Base-by-base conservation (phyloP, 2,797 vertebrate species). In the Anomalospiza imberbis region DNA sequence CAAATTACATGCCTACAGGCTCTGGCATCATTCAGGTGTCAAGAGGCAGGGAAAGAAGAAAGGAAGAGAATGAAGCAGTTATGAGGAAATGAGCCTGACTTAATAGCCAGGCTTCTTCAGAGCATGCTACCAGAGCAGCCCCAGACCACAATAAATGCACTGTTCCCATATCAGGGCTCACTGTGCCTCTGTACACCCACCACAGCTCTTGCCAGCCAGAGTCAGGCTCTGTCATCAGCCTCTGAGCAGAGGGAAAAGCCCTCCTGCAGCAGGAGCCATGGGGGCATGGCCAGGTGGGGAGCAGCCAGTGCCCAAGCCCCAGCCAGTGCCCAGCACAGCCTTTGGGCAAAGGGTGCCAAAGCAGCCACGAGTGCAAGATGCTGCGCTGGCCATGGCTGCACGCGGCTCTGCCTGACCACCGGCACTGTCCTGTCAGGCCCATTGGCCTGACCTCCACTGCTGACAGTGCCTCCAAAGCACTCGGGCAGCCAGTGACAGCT, bases 141-240 rank as follows among this genome's bases (percentile, higher is more conserved):
- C 75, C 47, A 6, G 29, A 73, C 55, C 40, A 97, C 94, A 98
- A 93, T 87, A 91, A 95, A 88, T 4, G 45, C 75, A 51, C 88
- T 91, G 91, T 86, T 92, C 24, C 76, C 75, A 67, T 93, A 77
- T 75, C 92, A 93, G 94, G 67, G 50, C 65, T 88, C 86, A 78
- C 91, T 83, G 47, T 34, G 68, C 26, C 40, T 85, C 91, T 95
- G 91, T 92, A 93, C 68, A 91, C 68, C 70, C 91, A 63, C 48
- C 38, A 29, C 0, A 31, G 81, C 75, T 82, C 62, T 51, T 18
- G 34, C 84, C 93, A 95, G 83, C 77, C 95, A 58, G 83, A 84
- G 45, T 74, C 51, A 72, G 60, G 54, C 79, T 57, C 72, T 93
- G 85, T 73, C 93, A 95, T 62, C 93, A 85, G 54, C 67, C 88